These are phyloP conservation scores for Drosophila nigromelanica DNA, from an alignment of 1,140 invertebrate genomes.

Conservation along the genomic window DNA sequence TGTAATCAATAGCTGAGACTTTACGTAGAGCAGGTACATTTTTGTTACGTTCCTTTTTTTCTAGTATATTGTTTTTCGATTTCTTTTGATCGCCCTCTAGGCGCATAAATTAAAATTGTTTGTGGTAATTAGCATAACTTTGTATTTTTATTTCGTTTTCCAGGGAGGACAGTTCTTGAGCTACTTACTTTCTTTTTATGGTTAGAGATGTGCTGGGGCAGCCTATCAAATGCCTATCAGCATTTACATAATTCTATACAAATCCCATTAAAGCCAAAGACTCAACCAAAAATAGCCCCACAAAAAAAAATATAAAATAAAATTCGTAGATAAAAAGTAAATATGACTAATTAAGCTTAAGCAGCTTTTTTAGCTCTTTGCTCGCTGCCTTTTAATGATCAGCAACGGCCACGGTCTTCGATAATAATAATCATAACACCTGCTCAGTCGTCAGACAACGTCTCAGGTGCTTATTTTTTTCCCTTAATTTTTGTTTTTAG, in stretches of 20 bases:
- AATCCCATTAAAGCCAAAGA: slow-evolving; percentile 61
- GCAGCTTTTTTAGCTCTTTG: slow-evolving; percentile 46
- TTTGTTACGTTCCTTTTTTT: too few relatives aligned
- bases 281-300: slow-evolving; percentile 3
- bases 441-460: slow-evolving; percentile 13
- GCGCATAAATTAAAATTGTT: slow-evolving; percentile 44
- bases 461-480: background rate
- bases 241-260: slow-evolving; percentile 79
- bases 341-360: slow-evolving; percentile 78
- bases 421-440: slow-evolving; percentile 52
- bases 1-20: slow-evolving; percentile 56
- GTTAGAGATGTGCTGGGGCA: background rate
- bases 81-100: background rate
- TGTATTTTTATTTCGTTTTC: slow-evolving; percentile 6
- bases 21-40: background rate
- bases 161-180: slow-evolving; percentile 21
- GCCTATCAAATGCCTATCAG: slow-evolving; percentile 73
- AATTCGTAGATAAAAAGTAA: slow-evolving; percentile 14
- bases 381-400: slow-evolving; percentile 30
- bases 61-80: background rate
- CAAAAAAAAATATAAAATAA: slow-evolving; percentile 35
- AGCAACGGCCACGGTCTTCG: background rate
- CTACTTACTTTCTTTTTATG: slow-evolving; percentile 1
- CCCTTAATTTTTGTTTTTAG: background rate
- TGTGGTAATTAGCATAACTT: slow-evolving; percentile 70